Evolutionary conservation across 1,140 invertebrate genomes (phyloP), one percentile per base, ranked within the genome.

Genomic region (Stenopsyche tienmushanensis): DNA sequence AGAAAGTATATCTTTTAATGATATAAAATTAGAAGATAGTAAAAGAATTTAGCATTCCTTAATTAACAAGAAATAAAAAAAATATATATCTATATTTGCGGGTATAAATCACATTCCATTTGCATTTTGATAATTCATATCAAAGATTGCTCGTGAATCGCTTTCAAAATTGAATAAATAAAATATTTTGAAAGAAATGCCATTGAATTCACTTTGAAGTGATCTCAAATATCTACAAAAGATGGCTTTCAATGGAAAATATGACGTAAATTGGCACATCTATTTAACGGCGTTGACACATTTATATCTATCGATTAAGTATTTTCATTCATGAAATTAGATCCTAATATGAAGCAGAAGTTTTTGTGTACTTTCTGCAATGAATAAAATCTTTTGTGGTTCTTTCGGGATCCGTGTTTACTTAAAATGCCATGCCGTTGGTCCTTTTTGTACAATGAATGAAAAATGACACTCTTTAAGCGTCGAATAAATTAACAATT

Each of bases 201-300:
- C n/a, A n/a, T n/a, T n/a, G n/a, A n/a, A n/a, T n/a, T n/a, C n/a
- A n/a, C n/a, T n/a, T n/a, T n/a, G n/a, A n/a, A n/a, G n/a, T n/a
- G n/a, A n/a, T n/a, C n/a, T n/a, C n/a, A n/a, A n/a, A n/a, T n/a
- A n/a, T n/a, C n/a, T n/a, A n/a, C n/a, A n/a, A n/a, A n/a, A n/a
- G n/a, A n/a, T 34, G 29, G 5, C 29, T 7, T 34, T 34, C 29
- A 34, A 34, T 34, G 13, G 21, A 57, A 65, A 68, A 54, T 26
- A 65, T 69, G 67, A 70, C 62, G 65, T 64, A 70, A 70, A 70
- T 66, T 70, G 68, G 68, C 68, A 70, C 65, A 62, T 70, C 64
- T 25, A 70, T 70, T 66, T 66, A 63, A 42, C n/a, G 8, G 18
- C 25, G 41, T 64, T 70, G 68, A 66, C 68, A 70, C 64, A 66